A percentile compares a stretch with the other conserved stretches of the same genome.
Conservation (phyloP, 2,113 vertebrate genomes). For the Isurus oxyrinchus region DNA sequence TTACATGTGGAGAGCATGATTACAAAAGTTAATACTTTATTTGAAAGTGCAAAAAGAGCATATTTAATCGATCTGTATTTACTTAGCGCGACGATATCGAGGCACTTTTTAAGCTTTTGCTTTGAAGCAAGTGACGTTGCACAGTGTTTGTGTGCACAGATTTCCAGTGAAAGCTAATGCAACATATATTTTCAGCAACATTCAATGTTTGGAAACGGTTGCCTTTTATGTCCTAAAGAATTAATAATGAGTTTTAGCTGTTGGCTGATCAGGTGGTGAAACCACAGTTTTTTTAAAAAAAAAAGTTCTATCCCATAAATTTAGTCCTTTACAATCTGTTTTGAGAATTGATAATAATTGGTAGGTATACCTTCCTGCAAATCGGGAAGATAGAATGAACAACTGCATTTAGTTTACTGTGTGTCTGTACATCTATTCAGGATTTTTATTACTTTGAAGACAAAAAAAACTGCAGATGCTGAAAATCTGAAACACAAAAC, state of each 20-base stretch:
- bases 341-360: not conserved
- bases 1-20: not conserved
- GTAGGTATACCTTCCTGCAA: not conserved
- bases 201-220: not conserved
- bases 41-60: not conserved
- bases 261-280: not conserved
- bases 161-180: too few species aligned
- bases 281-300: not conserved
- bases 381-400: not conserved
- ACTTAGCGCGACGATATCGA: not conserved
- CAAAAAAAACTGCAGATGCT: not conserved
- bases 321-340: not conserved
- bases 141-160: not conserved
- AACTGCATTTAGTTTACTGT: not conserved
- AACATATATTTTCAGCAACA: not conserved
- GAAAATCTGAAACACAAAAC: not conserved
- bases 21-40: constrained; percentile 21
- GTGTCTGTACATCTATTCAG: not conserved
- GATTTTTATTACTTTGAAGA: not conserved
- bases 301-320: not conserved
- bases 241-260: not conserved
- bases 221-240: not conserved
- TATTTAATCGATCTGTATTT: not conserved
- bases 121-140: not conserved
- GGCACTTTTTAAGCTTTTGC: not conserved